Base-by-base conservation (phyloP, 2,888 invertebrate genomes). In the Yponomeuta malinellus region DNA sequence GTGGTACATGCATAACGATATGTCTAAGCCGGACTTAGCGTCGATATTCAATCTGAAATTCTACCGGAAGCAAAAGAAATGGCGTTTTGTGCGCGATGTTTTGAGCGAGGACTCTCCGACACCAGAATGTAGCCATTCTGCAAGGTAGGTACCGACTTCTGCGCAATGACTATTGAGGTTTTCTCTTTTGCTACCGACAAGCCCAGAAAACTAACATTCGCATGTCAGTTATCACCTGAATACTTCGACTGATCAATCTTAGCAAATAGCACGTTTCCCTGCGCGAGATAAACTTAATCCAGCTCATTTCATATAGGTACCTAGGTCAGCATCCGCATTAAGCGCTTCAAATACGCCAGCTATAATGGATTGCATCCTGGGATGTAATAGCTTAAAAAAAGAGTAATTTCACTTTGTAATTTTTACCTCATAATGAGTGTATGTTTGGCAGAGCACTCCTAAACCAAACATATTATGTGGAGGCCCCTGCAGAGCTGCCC, bases 41-140 rank as follows among this genome's bases (percentile, higher is more conserved):
- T 82, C 86, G 3, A 80, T 88, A 10, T 85, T 83, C 68, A 81
- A 79, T 15, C 78, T 88, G 2, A 85, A 88, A 71, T 87, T 87
- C 72, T 87, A 87, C 72, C 83, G 78, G 72, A 86, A 86, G 37
- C 81, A 86, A 72, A 83, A 81, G 31, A 82, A 82, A 37, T 88
- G 88, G 88, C 84, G 83, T 72, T 75, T 84, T 1, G 9, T 2
- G 15, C 65, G 64, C 59, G 15, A 68, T 15, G 52, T 59, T 15
- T 3, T 59, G 52, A 59, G 52, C 52, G 52, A 59, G 15, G 15
- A 15, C 52, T 12, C 52, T 3, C 15, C 15, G 52, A 5, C 52
- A 59, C 52, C 52, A 4, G 52, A 59, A 59, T 59, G 52, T 59
- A 59, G 52, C 52, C 12, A 59, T 12, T 59, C 52, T 59, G 52